Evolutionary conservation across 2,888 invertebrate genomes (phyloP), one percentile per base, ranked within the genome.

Genomic region (Sturmia bella): DNA sequence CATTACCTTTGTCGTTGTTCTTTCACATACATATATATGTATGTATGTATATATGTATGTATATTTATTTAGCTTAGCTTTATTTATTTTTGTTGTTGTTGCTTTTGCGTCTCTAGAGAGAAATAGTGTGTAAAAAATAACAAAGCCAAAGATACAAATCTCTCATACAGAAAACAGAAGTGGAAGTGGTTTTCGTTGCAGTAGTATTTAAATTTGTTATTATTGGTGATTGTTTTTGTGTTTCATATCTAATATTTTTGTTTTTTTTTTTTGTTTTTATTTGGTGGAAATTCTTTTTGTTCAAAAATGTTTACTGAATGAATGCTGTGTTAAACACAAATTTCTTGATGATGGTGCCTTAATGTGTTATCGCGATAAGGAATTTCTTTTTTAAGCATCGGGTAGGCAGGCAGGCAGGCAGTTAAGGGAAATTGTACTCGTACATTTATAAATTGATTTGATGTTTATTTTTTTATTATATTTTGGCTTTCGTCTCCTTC

Each of bases 351-450:
- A 48, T 77, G 54, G 39, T 59, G 48, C 64, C 39, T 45, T 61
- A 63, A 57, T 63, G 50, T 64, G 63, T 61, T 68, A 70, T 77
- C 63, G 59, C 52, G 77, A 82, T 77, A 69, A 73, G 50, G 73
- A 73, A 82, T 82, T 82, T 81, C 9, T 59, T 82, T 82, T 81
- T 32, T 59, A 81, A 77, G 74, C 77, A n/a, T n/a, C n/a, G n/a
- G n/a, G n/a, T n/a, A n/a, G n/a, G n/a, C n/a, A n/a, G n/a, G n/a
- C n/a, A n/a, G n/a, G n/a, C n/a, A n/a, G 74, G 81, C 81, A 77
- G 69, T 82, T 79, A 59, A 70, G 45, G 45, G 66, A 70, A 69
- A 76, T 69, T 73, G 57, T 57, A 52, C 63, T 69, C 68, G 57
- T 57, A 52, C 63, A 68, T 57, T 69, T 77, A 77, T 77, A 74